Percentiles rank a stretch among this genome's conserved stretches.
These are phyloP conservation scores for Aricia agestis DNA, from an alignment of 1,140 invertebrate genomes.

Conservation along the genomic window DNA sequence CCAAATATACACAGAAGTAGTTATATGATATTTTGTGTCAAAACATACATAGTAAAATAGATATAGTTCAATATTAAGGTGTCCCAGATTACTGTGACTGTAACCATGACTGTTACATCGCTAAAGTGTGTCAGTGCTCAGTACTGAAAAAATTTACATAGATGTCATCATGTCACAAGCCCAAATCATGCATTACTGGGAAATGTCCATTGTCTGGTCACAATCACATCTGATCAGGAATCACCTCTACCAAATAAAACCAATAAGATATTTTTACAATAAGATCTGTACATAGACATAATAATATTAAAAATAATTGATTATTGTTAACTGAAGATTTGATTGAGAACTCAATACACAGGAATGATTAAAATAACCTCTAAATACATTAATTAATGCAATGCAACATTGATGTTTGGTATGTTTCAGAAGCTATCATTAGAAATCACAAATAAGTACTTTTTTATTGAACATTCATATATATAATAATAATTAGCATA, in stretches of 20 bases:
- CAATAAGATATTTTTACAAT: constrained; percentile 1
- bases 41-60: constrained; percentile 7
- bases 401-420: not conserved
- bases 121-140: no score
- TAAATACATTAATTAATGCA: constrained; percentile 1
- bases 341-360: not conserved
- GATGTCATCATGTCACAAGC: no score
- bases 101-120: no score
- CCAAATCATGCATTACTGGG: no score
- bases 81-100: no score
- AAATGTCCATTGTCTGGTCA: no score
- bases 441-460: no score
- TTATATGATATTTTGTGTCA: constrained; percentile 22
- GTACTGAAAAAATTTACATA: no score
- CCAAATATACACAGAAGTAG: constrained; percentile 70
- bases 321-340: not conserved
- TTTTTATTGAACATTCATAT: no score
- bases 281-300: not conserved
- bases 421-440: no score
- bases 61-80: not conserved
- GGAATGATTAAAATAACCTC: constrained; percentile 1
- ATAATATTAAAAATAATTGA: not conserved
- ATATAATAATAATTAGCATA: no score
- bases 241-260: constrained; percentile 1
- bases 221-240: no score